Base-by-base conservation (phyloP, 35 echinoderm and acorn worm species). In the Patiria miniata region DNA sequence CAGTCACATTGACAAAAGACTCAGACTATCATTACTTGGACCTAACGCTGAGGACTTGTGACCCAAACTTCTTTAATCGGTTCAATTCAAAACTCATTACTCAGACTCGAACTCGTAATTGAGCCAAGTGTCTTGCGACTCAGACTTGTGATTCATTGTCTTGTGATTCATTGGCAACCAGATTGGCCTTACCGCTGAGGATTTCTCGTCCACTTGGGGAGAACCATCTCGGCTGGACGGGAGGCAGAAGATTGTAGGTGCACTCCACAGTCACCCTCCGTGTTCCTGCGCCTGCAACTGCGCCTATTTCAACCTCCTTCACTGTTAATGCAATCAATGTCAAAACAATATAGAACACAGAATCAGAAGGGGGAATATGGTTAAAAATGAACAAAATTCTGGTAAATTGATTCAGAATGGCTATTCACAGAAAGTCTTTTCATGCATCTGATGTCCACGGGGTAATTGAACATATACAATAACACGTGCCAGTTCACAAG, bases 201-300 rank as follows among this genome's bases (percentile, higher is more conserved):
- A 69, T 69, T 69, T 69, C 61, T 22, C 23, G 23, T 29, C 61
- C 61, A 1, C 12, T 15, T 9, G 23, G 61, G 29, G 5, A 32
- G 0, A 69, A 69, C 61, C 61, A 69, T 34, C 14, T 69, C 10
- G 61, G 61, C 61, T 69, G 61, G 61, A 69, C 2, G 10, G 26
- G 23, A 10, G 61, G 61, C 28, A 69, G 61, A 29, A 69, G 61
- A 34, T 69, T 69, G 61, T 69, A 69, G 61, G 22, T 69, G 29
- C 61, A 69, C 23, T 69, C 8, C 29, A 32, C 61, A 12, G 19
- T 12, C 19, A 32, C 34, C 12, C 1, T 7, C 18, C 10, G 12
- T 12, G 14, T 32, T 26, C 61, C 61, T 12, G 23, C 19, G 29
- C 34, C 34, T 69, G 2, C 29, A 29, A 32, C 61, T 32, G 5